These are phyloP conservation scores for Gopherus evgoodei DNA, from an alignment of 2,113 vertebrate species.

Conservation along the genomic window DNA sequence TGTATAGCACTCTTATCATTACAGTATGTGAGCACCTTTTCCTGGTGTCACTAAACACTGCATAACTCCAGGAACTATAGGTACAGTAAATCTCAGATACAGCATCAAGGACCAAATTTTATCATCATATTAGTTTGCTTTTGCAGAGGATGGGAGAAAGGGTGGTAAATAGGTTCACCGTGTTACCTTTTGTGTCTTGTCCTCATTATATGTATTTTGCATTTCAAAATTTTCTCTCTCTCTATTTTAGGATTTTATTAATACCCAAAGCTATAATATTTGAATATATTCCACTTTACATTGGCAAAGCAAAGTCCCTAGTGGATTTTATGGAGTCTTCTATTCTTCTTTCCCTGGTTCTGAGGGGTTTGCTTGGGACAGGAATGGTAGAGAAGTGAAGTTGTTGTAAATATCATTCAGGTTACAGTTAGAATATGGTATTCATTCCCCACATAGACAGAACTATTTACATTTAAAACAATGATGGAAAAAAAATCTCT, in stretches of 20 bases:
- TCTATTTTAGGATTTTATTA: neutral
- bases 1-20: no score
- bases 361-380: neutral
- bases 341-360: neutral
- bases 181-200: neutral
- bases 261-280: rapidly evolving
- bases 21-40: no score
- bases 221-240: neutral
- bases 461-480: neutral
- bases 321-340: neutral
- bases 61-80: neutral
- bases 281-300: neutral
- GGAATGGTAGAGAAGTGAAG: neutral
- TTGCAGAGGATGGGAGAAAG: neutral
- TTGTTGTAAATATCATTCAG: neutral
- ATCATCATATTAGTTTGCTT: neutral
- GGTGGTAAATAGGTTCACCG: neutral
- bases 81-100: neutral
- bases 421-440: neutral
- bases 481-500: neutral
- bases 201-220: neutral
- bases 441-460: neutral
- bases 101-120: neutral
- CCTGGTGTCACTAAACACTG: neutral
- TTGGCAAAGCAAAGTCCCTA: neutral